phyloP scores from a whole-genome alignment of 2,113 vertebrate species.

The Tetrax tetrax region DNA sequence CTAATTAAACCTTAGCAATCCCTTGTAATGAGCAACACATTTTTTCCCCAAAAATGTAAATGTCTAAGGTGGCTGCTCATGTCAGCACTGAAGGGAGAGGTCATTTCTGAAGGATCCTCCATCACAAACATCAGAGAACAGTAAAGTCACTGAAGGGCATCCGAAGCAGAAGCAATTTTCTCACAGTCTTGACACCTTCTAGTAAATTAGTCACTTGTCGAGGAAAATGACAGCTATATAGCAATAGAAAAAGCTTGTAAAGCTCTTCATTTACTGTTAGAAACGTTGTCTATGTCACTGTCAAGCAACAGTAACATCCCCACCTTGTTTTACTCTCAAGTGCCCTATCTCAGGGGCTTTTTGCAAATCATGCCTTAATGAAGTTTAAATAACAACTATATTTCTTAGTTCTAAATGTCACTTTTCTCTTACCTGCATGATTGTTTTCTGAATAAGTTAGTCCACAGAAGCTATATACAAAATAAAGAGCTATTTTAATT shows the following conservation, averaged over 20 bases:
- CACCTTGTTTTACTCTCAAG: neutral
- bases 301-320: neutral
- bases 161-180: constrained; percentile 14
- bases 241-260: neutral
- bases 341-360: neutral
- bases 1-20: constrained; percentile 56
- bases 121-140: constrained; percentile 35
- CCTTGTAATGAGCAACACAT: constrained; percentile 14
- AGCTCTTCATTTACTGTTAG: constrained; percentile 30
- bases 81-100: constrained; percentile 4
- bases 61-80: neutral
- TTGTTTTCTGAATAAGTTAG: neutral
- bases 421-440: neutral
- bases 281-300: constrained; percentile 5
- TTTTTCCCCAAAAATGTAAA: neutral
- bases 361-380: neutral
- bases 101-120: constrained; percentile 21
- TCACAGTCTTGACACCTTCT: constrained; percentile 16
- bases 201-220: constrained; percentile 44
- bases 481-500: constrained; percentile 20
- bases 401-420: neutral
- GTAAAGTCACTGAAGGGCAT: constrained; percentile 21
- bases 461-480: neutral
- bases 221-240: constrained; percentile 34
- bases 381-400: neutral